A percentile compares a stretch with the other conserved stretches of the same genome.
Conservation (phyloP, 2,797 vertebrate species). For the Podargus strigoides region DNA sequence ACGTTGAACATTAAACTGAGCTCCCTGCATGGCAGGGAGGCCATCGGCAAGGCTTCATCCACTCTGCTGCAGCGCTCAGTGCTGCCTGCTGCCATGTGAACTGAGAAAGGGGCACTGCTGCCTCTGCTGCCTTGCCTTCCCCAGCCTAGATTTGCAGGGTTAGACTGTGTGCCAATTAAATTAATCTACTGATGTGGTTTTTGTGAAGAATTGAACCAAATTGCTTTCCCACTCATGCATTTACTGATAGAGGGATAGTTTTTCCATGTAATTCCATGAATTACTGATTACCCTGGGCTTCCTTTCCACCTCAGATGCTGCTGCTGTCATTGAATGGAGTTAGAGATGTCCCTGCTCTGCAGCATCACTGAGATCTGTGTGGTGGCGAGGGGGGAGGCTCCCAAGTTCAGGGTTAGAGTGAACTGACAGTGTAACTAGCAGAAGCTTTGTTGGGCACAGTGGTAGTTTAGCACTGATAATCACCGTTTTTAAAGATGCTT, state of each 20-base stretch:
- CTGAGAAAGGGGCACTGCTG: not conserved
- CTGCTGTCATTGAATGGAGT: not conserved
- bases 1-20: accelerated
- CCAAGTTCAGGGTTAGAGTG: not conserved
- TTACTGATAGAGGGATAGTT: not conserved
- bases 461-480: not conserved
- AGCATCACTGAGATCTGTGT: not conserved
- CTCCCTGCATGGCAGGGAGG: not conserved
- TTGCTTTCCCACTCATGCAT: not conserved
- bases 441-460: not conserved
- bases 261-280: not conserved
- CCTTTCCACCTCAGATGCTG: not conserved
- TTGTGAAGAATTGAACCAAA: not conserved
- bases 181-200: not conserved
- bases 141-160: not conserved
- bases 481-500: too few species aligned
- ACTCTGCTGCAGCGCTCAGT: not conserved
- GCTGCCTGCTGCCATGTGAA: not conserved
- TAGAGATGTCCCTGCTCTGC: not conserved
- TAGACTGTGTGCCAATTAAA: accelerated
- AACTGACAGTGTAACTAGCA: not conserved
- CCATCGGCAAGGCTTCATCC: not conserved
- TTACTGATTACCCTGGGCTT: not conserved
- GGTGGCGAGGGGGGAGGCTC: accelerated
- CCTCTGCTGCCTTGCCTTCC: not conserved